Evolutionary conservation across 2,113 vertebrate species (phyloP).

Genomic region (Chroicocephalus ridibundus): DNA sequence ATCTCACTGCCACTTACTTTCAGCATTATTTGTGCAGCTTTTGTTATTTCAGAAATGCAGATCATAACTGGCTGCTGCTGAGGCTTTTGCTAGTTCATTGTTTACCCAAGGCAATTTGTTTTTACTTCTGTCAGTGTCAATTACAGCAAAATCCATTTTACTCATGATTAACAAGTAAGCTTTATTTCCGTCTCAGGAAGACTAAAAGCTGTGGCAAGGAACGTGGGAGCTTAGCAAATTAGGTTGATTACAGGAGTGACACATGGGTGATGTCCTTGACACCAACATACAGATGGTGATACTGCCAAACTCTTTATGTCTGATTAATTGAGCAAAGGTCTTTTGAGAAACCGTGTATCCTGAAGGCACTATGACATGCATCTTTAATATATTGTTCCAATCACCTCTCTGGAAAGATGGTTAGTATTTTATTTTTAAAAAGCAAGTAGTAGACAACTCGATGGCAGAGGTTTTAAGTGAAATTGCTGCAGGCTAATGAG

Average conservation of each 20-base stretch:
- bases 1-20: background rate
- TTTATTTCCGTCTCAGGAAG: slow-evolving; percentile 40
- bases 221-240: slow-evolving; percentile 49
- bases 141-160: slow-evolving; percentile 67
- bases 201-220: background rate
- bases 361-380: background rate
- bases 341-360: background rate
- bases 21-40: background rate
- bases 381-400: background rate
- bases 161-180: background rate
- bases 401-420: background rate
- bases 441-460: background rate
- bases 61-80: background rate
- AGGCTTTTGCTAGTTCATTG: background rate
- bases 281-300: background rate
- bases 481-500: background rate
- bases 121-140: slow-evolving; percentile 56
- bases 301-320: background rate
- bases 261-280: slow-evolving; percentile 31
- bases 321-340: slow-evolving; percentile 3
- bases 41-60: background rate
- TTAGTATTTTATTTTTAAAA: slow-evolving; percentile 5
- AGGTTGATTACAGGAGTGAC: slow-evolving; percentile 45
- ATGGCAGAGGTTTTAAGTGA: background rate
- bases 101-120: slow-evolving; percentile 32